These are phyloP conservation scores for Caracal caracal DNA, from an alignment of 2,113 vertebrate genomes.

Conservation along the genomic window DNA sequence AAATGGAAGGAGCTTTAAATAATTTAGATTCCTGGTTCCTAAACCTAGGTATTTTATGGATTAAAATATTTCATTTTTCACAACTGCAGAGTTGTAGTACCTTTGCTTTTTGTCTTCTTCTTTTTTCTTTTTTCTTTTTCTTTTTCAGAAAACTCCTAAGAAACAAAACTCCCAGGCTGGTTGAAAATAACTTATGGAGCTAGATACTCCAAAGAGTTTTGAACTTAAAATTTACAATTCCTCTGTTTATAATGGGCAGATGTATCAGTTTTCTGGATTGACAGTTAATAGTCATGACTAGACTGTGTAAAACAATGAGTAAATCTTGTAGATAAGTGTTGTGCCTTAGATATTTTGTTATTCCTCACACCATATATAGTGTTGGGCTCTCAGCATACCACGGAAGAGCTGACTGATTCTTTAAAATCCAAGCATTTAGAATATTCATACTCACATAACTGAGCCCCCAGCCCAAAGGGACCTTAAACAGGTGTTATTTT, in stretches of 20 bases:
- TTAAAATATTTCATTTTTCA: slow-evolving; percentile 4
- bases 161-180: background rate
- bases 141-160: background rate
- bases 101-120: background rate
- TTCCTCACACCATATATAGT: background rate
- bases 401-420: background rate
- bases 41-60: background rate
- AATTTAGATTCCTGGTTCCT: background rate
- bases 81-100: background rate
- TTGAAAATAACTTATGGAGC: background rate
- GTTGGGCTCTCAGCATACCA: background rate
- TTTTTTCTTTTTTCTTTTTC: too few relatives aligned
- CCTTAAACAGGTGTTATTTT: slow-evolving; percentile 61
- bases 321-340: background rate
- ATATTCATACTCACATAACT: background rate
- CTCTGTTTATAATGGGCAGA: background rate
- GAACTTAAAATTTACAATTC: background rate
- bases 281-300: background rate
- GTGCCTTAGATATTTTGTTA: background rate
- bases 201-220: slow-evolving; percentile 7
- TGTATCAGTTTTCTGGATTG: background rate
- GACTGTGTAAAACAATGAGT: background rate
- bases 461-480: background rate
- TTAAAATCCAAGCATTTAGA: slow-evolving; percentile 34
- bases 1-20: background rate